Conservation (phyloP, 2,797 vertebrate species). For the Erithacus rubecula region DNA sequence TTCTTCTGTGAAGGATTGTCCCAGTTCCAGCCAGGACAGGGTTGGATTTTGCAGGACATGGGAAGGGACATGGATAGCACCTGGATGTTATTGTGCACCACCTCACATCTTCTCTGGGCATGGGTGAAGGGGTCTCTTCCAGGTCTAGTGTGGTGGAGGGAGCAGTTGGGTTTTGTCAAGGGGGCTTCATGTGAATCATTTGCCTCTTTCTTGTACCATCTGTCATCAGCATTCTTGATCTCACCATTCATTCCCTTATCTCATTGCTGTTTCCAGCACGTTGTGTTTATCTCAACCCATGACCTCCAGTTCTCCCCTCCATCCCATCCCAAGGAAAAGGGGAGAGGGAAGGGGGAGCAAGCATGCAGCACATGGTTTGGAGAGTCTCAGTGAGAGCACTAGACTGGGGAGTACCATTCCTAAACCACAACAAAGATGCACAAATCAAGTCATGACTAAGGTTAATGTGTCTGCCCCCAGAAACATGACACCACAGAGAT, state of each 20-base stretch:
- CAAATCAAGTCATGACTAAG: neutral
- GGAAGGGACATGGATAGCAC: neutral
- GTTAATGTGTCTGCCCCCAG: neutral
- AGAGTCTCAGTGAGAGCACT: neutral
- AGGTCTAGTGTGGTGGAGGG: rapidly evolving
- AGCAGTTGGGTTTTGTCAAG: rapidly evolving
- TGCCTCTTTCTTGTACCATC: neutral
- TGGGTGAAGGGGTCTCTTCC: neutral
- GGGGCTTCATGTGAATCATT: rapidly evolving
- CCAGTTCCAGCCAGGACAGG: neutral
- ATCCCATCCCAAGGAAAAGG: too few relatives aligned
- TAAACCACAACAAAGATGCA: neutral
- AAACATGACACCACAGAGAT: neutral
- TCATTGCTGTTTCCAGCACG: neutral
- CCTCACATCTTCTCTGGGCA: neutral
- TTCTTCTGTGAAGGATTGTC: neutral
- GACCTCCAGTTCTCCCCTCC: neutral
- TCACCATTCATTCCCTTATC: neutral
- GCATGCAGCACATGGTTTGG: rapidly evolving
- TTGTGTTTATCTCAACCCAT: neutral
- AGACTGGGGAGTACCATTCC: neutral
- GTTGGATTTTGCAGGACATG: neutral
- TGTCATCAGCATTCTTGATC: neutral
- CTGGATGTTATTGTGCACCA: too few relatives aligned
- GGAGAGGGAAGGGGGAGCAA: neutral